These are phyloP conservation scores for Pseudomyrmex concolor DNA, from an alignment of 1,140 invertebrate species.

Conservation along the genomic window DNA sequence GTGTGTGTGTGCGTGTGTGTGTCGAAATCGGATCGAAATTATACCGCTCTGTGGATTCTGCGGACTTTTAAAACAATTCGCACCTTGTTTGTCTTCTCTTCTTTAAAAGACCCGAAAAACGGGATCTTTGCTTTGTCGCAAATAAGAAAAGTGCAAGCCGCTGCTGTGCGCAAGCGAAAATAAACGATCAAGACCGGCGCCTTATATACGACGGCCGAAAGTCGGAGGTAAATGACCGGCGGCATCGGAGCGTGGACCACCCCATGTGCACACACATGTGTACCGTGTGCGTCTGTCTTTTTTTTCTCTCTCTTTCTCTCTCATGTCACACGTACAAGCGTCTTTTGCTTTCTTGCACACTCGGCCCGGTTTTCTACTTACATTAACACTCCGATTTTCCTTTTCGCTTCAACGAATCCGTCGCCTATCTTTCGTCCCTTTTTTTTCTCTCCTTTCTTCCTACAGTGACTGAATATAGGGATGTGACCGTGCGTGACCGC, in stretches of 20 bases:
- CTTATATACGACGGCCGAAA: conserved; percentile 45
- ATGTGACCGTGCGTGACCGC: conserved; percentile 5
- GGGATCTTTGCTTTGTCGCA: neutral
- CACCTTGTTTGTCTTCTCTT: neutral
- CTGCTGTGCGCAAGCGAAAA: neutral
- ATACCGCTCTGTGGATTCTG: too few species aligned
- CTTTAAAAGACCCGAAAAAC: too few species aligned
- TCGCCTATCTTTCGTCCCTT: too few species aligned
- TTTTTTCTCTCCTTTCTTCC: too few species aligned
- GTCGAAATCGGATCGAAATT: too few species aligned
- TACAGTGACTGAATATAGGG: neutral
- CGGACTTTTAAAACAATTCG: neutral
- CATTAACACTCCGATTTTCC: conserved; percentile 3
- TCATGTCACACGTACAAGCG: neutral
- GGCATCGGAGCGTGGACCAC: conserved; percentile 4
- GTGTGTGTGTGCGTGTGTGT: too few species aligned
- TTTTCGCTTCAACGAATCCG: conserved; percentile 29
- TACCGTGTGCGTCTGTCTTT: neutral
- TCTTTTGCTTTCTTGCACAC: conserved; percentile 10
- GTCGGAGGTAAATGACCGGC: conserved; percentile 46
- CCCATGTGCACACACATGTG: neutral
- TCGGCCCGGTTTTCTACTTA: neutral
- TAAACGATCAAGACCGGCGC: conserved; percentile 6
- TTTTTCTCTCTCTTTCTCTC: neutral
- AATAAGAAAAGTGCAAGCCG: conserved; percentile 12